These are phyloP conservation scores for Sarcoramphus papa DNA, from an alignment of 2,797 vertebrate species.

Conservation along the genomic window DNA sequence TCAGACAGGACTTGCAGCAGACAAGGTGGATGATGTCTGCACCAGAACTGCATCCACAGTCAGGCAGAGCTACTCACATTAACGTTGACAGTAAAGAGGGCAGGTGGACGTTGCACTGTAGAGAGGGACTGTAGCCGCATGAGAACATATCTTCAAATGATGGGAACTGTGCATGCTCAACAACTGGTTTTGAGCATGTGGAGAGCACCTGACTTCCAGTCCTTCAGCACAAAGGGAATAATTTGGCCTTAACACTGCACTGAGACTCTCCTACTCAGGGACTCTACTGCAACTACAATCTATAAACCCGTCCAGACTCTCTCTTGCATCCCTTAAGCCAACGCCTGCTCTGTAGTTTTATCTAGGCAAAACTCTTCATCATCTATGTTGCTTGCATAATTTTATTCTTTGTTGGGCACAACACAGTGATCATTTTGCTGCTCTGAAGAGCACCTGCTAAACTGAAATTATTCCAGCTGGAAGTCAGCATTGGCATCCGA, in stretches of 20 bases:
- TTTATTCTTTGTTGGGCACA: not conserved
- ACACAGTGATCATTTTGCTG: not conserved
- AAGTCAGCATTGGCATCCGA: not conserved
- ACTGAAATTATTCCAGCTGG: slow-evolving; percentile 31
- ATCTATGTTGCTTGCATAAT: not conserved
- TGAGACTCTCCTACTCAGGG: not conserved
- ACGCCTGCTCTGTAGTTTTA: not conserved
- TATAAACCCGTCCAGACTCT: not conserved
- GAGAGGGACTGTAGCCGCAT: not conserved
- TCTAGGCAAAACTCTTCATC: not conserved
- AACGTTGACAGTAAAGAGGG: not conserved
- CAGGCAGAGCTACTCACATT: not conserved
- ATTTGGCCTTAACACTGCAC: not conserved
- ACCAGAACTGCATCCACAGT: not conserved
- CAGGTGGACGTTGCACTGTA: not conserved
- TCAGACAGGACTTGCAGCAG: not conserved
- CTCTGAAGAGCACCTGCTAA: slow-evolving; percentile 42
- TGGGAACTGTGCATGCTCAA: not conserved
- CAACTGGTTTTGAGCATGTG: not conserved
- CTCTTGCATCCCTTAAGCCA: not conserved
- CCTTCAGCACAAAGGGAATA: not conserved
- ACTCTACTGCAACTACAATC: not conserved
- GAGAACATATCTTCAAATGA: not conserved
- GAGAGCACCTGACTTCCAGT: not conserved
- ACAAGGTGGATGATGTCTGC: not conserved